Evolutionary conservation across 2,888 invertebrate genomes (phyloP), one percentile per base, ranked within the genome.

Genomic region (Conus canariensis): DNA sequence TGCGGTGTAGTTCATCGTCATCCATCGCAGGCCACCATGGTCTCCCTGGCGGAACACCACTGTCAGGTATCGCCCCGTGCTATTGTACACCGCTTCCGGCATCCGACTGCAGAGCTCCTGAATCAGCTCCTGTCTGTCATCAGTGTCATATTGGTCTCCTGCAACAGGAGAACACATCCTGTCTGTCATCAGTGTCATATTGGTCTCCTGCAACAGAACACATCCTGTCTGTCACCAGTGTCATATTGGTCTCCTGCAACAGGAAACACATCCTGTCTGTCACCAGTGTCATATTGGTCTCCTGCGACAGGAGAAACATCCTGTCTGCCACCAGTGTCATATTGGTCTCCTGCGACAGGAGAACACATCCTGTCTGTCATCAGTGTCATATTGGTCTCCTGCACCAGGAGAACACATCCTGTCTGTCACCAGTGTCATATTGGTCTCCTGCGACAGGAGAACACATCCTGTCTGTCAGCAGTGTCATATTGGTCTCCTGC

Each of bases 21-120:
- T 16, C 87, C 87, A 87, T 45, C 87, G 87, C 8, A 56, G 70
- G 8, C 87, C 87, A 6, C 22, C 70, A 5, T 22, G 70, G 5
- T 14, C 30, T 9, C 87, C 87, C 70, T 87, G 87, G 8, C 45
- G 67, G 45, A 87, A 87, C 70, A 87, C 87, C 14, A 87, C 87
- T 30, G 87, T 25, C 19, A 87, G 70, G 70, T 87, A 70, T 16
- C 59, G 30, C 16, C 87, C 87, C 6, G 87, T 45, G 87, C 87
- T 87, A 45, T 74, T 87, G 87, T 70, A 22, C 70, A 70, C 22
- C 70, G 8, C 8, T 0, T 70, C 22, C n/a, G 12, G 8, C 70
- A 16, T 5, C 22, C n/a, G 16, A 16, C 16, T 64, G 45, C 87
- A 87, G 8, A 87, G 59, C 85, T 59, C 58, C 85, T 85, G 85